Conservation (phyloP, 2,113 vertebrate species). For the Salvelinus sp. region DNA sequence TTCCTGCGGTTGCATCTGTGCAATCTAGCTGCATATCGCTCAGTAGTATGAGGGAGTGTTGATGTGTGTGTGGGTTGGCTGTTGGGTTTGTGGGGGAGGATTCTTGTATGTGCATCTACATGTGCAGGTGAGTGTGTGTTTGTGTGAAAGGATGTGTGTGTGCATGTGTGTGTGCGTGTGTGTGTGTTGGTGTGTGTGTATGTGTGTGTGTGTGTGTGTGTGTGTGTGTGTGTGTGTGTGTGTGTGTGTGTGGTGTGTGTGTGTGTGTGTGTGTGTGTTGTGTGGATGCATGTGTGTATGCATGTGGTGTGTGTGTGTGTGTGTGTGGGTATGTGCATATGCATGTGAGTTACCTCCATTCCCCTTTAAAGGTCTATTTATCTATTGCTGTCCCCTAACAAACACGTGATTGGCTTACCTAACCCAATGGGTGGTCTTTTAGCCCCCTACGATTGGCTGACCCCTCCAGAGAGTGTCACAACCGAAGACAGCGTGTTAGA, state of each 20-base stretch:
- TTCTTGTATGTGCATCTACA: too few species aligned
- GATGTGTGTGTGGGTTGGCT: slow-evolving; percentile 12
- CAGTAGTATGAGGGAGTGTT: slow-evolving; percentile 12
- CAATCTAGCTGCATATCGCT: slow-evolving; percentile 21
- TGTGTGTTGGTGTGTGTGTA: neutral
- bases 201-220: accelerated
- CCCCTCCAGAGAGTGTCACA: slow-evolving; percentile 47
- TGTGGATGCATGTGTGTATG: too few species aligned
- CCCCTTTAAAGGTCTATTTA: slow-evolving; percentile 14
- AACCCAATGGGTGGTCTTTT: slow-evolving; percentile 33
- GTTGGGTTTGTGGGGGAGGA: neutral
- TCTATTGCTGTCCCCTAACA: slow-evolving; percentile 22
- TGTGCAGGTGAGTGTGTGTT: too few species aligned
- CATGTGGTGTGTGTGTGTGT: neutral
- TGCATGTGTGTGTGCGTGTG: neutral
- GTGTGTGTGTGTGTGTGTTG: too few species aligned
- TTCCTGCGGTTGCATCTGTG: slow-evolving; percentile 25
- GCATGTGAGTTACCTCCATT: neutral
- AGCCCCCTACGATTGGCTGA: slow-evolving; percentile 34
- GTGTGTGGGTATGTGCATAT: too few species aligned
- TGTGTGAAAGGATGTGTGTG: neutral
- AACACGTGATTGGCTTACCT: slow-evolving; percentile 29
- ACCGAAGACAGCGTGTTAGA: slow-evolving; percentile 53
- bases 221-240: neutral
- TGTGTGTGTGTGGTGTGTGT: neutral